phyloP scores from a whole-genome alignment of 2,113 vertebrate species.

The Hippocampus barbouri region DNA sequence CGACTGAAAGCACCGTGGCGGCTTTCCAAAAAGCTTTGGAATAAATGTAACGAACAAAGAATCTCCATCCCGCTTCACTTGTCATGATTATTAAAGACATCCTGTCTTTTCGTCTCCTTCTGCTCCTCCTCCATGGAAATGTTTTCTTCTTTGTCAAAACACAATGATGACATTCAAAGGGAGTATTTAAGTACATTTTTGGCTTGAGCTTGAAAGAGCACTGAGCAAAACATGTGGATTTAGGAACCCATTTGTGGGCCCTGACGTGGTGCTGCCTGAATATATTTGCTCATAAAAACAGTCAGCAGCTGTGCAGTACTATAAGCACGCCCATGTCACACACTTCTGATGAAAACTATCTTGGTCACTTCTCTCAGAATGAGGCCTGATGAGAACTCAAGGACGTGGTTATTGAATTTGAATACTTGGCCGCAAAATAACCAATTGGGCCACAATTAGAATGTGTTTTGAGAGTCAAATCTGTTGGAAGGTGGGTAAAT shows the following conservation, averaged over 20 bases:
- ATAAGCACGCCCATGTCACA: conserved; percentile 45
- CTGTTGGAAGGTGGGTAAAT: background rate
- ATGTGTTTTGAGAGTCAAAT: background rate
- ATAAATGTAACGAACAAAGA: conserved; percentile 74
- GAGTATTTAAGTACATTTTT: conserved; percentile 67
- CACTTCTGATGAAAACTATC: conserved; percentile 58
- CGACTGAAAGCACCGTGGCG: conserved; percentile 67
- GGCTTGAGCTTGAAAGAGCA: conserved; percentile 64
- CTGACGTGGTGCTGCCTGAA: conserved; percentile 52
- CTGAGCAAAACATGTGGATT: conserved; percentile 62
- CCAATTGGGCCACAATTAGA: background rate
- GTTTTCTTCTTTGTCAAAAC: conserved; percentile 24
- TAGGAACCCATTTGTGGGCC: conserved; percentile 67
- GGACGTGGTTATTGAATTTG: conserved; percentile 31
- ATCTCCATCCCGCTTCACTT: conserved; percentile 63
- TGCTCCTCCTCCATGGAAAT: conserved; percentile 29
- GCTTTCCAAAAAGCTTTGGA: conserved; percentile 60
- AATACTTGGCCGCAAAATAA: background rate
- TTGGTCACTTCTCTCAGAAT: conserved; percentile 38
- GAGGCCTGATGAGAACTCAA: conserved; percentile 48
- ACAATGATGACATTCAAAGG: conserved; percentile 32
- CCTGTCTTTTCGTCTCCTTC: conserved; percentile 48
- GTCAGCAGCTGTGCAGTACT: conserved; percentile 47
- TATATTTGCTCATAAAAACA: conserved; percentile 61
- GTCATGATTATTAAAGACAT: conserved; percentile 70